Evolutionary conservation across 1,140 invertebrate species (phyloP).

Genomic region (Danaus melanippus): DNA sequence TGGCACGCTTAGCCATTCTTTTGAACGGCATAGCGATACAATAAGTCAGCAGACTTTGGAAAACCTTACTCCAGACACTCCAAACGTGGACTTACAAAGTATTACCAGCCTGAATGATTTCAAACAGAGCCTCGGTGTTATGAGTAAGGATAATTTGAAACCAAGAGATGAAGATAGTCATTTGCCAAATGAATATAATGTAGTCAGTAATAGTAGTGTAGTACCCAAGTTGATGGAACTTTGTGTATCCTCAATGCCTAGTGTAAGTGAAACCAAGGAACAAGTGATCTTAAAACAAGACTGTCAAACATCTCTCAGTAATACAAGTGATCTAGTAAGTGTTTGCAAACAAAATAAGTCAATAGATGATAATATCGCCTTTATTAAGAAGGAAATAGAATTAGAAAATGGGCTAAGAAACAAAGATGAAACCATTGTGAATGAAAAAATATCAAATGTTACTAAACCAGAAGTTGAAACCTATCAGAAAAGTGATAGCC

Average conservation of each 20-base stretch:
- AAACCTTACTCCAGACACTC: slow-evolving; percentile 59
- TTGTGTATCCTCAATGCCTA: slow-evolving; percentile 58
- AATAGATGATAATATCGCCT: slow-evolving; percentile 39
- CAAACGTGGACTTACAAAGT: slow-evolving; percentile 48
- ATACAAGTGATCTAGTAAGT: slow-evolving; percentile 48
- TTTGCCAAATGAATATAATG: slow-evolving; percentile 55
- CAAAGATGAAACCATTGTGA: too few species aligned
- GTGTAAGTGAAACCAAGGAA: slow-evolving; percentile 54
- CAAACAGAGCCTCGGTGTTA: slow-evolving; percentile 26
- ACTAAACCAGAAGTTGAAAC: not conserved
- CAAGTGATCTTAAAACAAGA: slow-evolving; percentile 52
- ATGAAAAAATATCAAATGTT: not conserved
- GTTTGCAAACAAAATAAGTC: slow-evolving; percentile 58
- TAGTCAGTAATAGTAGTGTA: slow-evolving; percentile 52
- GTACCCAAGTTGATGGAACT: slow-evolving; percentile 57
- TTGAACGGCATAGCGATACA: slow-evolving; percentile 60
- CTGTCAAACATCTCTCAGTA: slow-evolving; percentile 59
- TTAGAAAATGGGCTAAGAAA: too few species aligned
- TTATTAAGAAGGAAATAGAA: slow-evolving; percentile 17
- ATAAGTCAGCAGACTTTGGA: slow-evolving; percentile 58
- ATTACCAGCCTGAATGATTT: slow-evolving; percentile 20
- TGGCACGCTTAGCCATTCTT: slow-evolving; percentile 61
- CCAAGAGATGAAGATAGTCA: slow-evolving; percentile 32
- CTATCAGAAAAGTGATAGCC: too few species aligned
- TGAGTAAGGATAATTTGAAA: slow-evolving; percentile 24